These are phyloP conservation scores for Norana najaformis DNA, from an alignment of 2,888 invertebrate species.

Conservation along the genomic window DNA sequence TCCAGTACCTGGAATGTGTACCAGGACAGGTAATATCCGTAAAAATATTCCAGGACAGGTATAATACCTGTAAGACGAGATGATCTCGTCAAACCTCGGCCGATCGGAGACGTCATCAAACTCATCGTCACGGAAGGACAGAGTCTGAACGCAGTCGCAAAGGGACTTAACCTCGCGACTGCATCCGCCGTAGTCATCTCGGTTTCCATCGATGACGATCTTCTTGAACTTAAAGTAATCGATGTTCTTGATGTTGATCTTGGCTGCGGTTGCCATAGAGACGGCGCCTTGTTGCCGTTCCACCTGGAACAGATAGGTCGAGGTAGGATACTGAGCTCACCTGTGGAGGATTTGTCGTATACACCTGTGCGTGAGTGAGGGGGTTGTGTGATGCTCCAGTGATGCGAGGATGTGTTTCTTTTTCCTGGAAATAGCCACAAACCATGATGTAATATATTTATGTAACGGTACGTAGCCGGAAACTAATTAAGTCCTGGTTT, in stretches of 20 bases:
- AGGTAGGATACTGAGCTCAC: neutral
- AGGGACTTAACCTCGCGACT: constrained; percentile 45
- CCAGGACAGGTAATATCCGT: neutral
- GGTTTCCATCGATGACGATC: constrained; percentile 46
- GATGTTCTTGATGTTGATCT: constrained; percentile 47
- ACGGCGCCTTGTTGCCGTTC: neutral
- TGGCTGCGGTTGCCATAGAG: constrained; percentile 28
- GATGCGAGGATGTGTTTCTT: neutral
- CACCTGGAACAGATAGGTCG: neutral
- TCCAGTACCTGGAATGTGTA: neutral
- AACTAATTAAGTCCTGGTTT: too few species aligned
- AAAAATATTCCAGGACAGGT: neutral
- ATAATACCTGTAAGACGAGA: constrained; percentile 38
- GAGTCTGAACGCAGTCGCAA: constrained; percentile 46
- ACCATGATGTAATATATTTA: too few species aligned
- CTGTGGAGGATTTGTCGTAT: neutral
- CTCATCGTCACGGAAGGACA: constrained; percentile 46
- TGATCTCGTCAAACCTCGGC: constrained; percentile 42
- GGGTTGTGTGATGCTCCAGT: neutral
- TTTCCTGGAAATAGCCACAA: neutral
- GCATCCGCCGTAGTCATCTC: constrained; percentile 45
- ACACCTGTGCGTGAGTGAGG: neutral
- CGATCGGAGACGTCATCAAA: constrained; percentile 42
- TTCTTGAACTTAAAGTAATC: constrained; percentile 48
- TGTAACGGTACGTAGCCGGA: too few species aligned